Base-by-base conservation (phyloP, 2,888 invertebrate genomes). In the Netelia inedita region DNA sequence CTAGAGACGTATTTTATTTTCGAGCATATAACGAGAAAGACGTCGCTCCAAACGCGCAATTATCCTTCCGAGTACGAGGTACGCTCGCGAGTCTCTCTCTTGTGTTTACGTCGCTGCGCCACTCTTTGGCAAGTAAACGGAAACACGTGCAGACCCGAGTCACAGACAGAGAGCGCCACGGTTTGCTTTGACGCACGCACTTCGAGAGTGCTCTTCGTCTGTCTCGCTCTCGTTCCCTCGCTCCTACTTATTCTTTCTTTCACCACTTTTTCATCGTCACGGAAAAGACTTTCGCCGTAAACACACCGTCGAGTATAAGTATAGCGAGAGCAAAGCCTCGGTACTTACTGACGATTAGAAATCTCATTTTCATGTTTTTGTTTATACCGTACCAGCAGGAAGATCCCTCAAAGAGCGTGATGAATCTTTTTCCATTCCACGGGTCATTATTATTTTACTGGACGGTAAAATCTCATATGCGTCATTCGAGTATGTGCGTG, bases 211-310 rank as follows among this genome's bases (percentile, higher is more conserved):
- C 61, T 73, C 23, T 28, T n/a, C 41, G 23, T 35, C 23, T 23
- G 11, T 50, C 53, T 41, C 57, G 63, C 19, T 71, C 55, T 35
- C 35, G 10, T 3, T 50, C 50, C 14, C 23, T 50, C 14, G 1
- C 50, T n/a, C 14, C 50, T 23, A 61, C 21, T 65, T 55, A 19
- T 65, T 16, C 43, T 53, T 43, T 65, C 65, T 83, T 63, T 72
- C 50, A 53, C 28, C 50, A 16, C 35, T 66, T 66, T 53, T 69
- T 68, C 19, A 53, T 65, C 72, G 41, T 79, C 65, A 68, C 43
- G 79, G 72, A 46, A 79, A 82, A 87, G 84, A 89, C 89, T 89
- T 89, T 89, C 89, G 85, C 89, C 82, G 23, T 21, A 19, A 50
- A 43, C 28, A 11, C 46, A 46, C 68, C n/a, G 19, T 11, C 28